Base-by-base conservation (phyloP, 2,888 invertebrate species). In the Tigriopus californicus region DNA sequence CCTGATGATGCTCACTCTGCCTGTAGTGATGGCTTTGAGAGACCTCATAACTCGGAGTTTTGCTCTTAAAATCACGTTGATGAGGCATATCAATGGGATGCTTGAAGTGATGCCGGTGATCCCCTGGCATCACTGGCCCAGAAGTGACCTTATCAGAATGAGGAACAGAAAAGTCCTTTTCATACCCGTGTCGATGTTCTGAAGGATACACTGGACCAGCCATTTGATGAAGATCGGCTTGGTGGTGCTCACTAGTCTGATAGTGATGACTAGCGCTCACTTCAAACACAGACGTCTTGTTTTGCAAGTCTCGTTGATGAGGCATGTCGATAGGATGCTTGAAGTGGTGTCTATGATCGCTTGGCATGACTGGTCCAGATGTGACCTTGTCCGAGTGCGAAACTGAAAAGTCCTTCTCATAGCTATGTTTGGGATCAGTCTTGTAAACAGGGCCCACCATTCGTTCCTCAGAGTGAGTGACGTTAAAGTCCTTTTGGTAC, bases 251-350 rank as follows among this genome's bases (percentile, higher is more conserved):
- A 18, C 49, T 49, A 15, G 22, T 41, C 25, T 52, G 48, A 40
- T 49, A 59, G 41, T 59, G 59, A 42, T 59, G 59, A 42, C 49
- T 49, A 41, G 51, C 20, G 41, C 15, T 49, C 8, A 59, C 59
- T 59, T 59, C 59, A 49, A 52, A 59, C 1, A 49, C 33, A 11
- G 59, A 52, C 13, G 51, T 33, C 20, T 22, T 40, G 13, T 49
- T 51, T 15, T n/a, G n/a, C 33, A 33, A 33, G 41, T 59, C 59
- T 15, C 59, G 13, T 20, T 52, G 52, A 52, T 59, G 59, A 2
- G 59, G 59, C 20, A 20, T n/a, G 22, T 52, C 33, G 11, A 59
- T 18, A 13, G 24, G 59, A 18, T 48, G 49, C 41, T 59, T 59
- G 42, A 49, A 59, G 8, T 59, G 11, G 8, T 33, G 33, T 33